Base-by-base conservation (phyloP, 2,797 vertebrate species). In the Amazonetta brasiliensis region DNA sequence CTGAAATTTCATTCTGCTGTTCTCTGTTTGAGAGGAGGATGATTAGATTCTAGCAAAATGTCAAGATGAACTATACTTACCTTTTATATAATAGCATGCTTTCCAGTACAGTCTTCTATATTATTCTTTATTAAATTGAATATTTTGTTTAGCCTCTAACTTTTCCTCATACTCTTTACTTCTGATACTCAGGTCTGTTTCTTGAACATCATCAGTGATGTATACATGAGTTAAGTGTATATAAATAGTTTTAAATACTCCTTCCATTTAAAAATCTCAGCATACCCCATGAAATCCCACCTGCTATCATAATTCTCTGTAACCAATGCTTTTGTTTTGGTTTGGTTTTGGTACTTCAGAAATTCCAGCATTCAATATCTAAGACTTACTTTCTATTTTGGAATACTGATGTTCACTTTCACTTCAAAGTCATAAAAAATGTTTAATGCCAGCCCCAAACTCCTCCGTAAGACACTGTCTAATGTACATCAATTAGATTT, bases 41-140 rank as follows among this genome's bases (percentile, higher is more conserved):
- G 68, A 94, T 62, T 77, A 63, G 75, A 90, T 84, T 78, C 69
- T 8, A 86, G 62, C 37, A 86, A 85, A 81, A 92, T 56, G 69
- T 79, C 85, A 92, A 33, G 66, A 0, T 75, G 67, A 92, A 83
- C 82, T 91, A 59, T 43, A 76, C 73, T 90, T 78, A 88, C 50
- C 59, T 73, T 81, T 91, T 92, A 90, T 25, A 2, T 75, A 94
- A 88, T 26, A 62, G 18, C 37, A 55, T 43, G 37, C 31, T 56
- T 92, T 89, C 59, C 71, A 64, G 17, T 66, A 66, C 3, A 81
- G 21, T 7, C 23, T 84, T 82, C 69, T 79, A 8, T 21, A 75
- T 4, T 86, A 48, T 17, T 84, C 69, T 73, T 76, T 20, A 71
- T 35, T 59, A 71, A 90, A 79, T 12, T 50, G 71, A 72, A 55